Conservation (phyloP, 2,888 invertebrate genomes). For the Fissipunctia ypsillon region DNA sequence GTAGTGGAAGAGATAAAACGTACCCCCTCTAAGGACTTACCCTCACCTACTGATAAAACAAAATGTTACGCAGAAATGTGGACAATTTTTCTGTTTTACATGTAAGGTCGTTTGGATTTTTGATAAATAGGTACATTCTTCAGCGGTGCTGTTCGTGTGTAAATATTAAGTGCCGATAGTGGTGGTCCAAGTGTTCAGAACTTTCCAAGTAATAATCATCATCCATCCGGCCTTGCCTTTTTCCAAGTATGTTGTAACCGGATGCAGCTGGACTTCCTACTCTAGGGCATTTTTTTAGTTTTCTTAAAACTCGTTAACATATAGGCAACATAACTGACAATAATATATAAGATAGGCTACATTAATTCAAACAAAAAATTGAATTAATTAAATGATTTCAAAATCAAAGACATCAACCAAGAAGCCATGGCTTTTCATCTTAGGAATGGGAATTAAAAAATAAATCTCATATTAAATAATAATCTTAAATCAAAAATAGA, state of each 20-base stretch:
- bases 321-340: neutral
- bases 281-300: neutral
- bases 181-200: neutral
- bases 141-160: neutral
- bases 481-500: constrained; percentile 58
- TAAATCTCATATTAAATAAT: no score
- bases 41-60: constrained; percentile 66
- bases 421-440: neutral
- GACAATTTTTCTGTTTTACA: constrained; percentile 49
- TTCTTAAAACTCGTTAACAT: neutral
- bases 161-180: neutral
- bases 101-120: constrained; percentile 27
- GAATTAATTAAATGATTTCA: neutral
- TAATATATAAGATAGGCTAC: no score
- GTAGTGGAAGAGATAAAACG: constrained; percentile 86
- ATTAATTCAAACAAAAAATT: no score
- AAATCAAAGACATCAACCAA: neutral
- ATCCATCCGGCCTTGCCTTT: neutral
- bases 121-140: constrained; percentile 9
- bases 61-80: constrained; percentile 63
- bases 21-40: constrained; percentile 65
- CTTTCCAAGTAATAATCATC: neutral
- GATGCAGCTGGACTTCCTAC: neutral
- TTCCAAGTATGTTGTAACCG: no score
- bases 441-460: constrained; percentile 26